Base-by-base conservation (phyloP, 2,113 vertebrate genomes). In the Misgurnus mizolepis region DNA sequence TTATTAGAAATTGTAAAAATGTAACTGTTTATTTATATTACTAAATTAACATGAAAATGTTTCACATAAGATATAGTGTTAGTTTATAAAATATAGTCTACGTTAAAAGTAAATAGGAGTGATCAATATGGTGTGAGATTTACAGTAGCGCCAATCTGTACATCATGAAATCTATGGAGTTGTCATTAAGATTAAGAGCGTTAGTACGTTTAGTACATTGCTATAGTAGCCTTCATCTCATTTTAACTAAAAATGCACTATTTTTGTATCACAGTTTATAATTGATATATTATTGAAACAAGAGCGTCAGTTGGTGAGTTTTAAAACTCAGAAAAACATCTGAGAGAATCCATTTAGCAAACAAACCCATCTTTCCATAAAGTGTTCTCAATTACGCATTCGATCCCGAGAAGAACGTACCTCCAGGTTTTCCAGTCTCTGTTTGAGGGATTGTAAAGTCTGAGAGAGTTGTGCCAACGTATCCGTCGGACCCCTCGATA, bases 401-500 rank as follows among this genome's bases (percentile, higher is more conserved):
- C 27, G 27, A 1, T 18, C 27, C 43, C 53, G 45, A 15, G 43
- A 5, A 40, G 17, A 15, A 15, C 87, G 84, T 94, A 99, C 96
- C 96, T 98, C 96, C 34, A 99, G 94, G 88, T 96, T 98, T 76
- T 98, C 97, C 88, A 99, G 87, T 83, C 97, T 88, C 76, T 94
- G 96, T 87, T 98, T 98, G 49, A 98, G 94, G 5, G 95, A 95
- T 89, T 98, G 97, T 89, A 98, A 93, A 88, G 97, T 99, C 93
- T 96, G 95, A 2, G 96, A 97, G 41, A 99, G 94, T 92, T 98
- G 96, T 88, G 94, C 92, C 89, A 99, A 91, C 79, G 96, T 97
- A 89, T 98, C 96, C 0, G 94, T 91, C n/a, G 96, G 95, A 43
- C 94, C 92, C 86, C 96, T 93, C 17, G 96, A 97, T 85, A 96